These are phyloP conservation scores for Calephelis virginiensis DNA, from an alignment of 1,140 invertebrate species.

Conservation along the genomic window DNA sequence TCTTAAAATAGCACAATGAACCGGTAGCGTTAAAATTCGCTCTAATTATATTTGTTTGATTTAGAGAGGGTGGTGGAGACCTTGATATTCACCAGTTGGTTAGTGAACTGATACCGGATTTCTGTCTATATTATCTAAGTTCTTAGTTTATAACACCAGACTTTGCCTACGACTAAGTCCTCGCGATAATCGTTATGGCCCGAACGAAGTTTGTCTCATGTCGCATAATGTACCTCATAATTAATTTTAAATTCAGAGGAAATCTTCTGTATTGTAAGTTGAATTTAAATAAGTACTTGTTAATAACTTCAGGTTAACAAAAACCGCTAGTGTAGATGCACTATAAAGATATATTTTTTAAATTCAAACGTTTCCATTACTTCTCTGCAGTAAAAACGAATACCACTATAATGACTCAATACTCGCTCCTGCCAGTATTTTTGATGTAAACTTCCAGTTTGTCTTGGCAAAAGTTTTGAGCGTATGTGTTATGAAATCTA, in stretches of 20 bases:
- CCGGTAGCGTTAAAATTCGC: neutral
- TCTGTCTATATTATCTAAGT: neutral
- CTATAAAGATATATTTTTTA: too few relatives aligned
- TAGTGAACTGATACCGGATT: neutral
- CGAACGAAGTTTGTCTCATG: too few relatives aligned
- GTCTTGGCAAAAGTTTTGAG: conserved; percentile 4
- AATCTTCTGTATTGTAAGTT: too few relatives aligned
- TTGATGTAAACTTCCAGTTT: neutral
- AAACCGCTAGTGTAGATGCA: too few relatives aligned
- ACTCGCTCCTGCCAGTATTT: neutral
- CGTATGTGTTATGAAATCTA: conserved; percentile 4
- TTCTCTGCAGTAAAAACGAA: neutral
- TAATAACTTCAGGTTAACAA: too few relatives aligned
- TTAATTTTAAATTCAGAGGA: too few relatives aligned
- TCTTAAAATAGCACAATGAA: neutral
- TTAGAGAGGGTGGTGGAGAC: conserved; percentile 8
- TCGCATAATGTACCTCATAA: too few relatives aligned
- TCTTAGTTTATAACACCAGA: neutral
- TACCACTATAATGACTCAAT: neutral
- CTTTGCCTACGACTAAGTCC: too few relatives aligned
- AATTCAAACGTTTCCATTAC: too few relatives aligned
- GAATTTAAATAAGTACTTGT: too few relatives aligned
- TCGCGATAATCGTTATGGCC: too few relatives aligned
- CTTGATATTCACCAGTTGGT: conserved; percentile 2
- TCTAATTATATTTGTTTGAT: conserved; percentile 10